These are phyloP conservation scores for Prolemur simus DNA, from an alignment of 2,113 vertebrate species.

Conservation along the genomic window DNA sequence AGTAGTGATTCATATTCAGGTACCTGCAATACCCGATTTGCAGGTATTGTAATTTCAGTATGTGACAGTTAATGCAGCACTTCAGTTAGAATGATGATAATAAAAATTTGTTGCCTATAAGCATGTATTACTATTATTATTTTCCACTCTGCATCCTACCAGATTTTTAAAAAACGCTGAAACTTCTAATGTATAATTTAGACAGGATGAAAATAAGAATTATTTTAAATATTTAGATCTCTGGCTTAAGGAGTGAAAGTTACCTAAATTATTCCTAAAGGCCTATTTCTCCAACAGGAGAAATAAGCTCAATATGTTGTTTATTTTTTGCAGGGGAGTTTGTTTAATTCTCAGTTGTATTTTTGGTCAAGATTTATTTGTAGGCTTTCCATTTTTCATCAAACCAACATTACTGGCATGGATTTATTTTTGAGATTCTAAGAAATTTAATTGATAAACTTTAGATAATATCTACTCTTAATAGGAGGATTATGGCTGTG, in stretches of 20 bases:
- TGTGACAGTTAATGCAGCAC: not conserved
- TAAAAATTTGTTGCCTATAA: not conserved
- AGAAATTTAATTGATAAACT: not conserved
- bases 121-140: not conserved
- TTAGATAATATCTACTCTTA: not conserved
- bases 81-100: not conserved
- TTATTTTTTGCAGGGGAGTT: slow-evolving; percentile 22
- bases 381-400: slow-evolving; percentile 2
- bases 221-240: slow-evolving; percentile 39
- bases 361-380: slow-evolving; percentile 45
- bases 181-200: not conserved
- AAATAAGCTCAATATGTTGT: slow-evolving; percentile 38
- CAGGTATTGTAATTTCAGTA: not conserved
- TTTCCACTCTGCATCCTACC: not conserved
- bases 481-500: not conserved
- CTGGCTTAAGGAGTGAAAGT: not conserved
- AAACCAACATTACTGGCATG: not conserved
- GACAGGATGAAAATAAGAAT: not conserved
- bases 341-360: slow-evolving; percentile 52
- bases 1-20: not conserved
- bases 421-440: not conserved
- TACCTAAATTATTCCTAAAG: slow-evolving; percentile 21
- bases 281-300: slow-evolving; percentile 37
- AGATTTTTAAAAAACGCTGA: slow-evolving; percentile 23
- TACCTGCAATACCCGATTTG: not conserved